phyloP scores from a whole-genome alignment of 1,140 invertebrate species.

The Ctenoplectra terminalis region DNA sequence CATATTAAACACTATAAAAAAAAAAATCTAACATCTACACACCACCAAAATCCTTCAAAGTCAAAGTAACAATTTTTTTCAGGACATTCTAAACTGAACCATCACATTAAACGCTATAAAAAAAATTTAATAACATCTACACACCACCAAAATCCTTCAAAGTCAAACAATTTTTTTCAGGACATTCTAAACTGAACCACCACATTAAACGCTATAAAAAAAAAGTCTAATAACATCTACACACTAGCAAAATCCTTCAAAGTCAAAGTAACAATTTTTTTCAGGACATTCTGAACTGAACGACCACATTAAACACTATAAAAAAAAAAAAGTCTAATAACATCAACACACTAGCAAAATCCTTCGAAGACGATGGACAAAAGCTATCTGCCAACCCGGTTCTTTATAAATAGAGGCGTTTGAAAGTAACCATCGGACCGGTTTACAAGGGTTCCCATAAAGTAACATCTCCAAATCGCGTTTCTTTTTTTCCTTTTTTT shows the following conservation, averaged over 20 bases:
- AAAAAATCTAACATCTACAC: neutral
- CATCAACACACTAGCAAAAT: constrained; percentile 1
- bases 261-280: neutral
- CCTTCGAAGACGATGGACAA: constrained; percentile 10
- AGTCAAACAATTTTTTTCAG: neutral
- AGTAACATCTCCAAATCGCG: neutral
- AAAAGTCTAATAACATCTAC: neutral
- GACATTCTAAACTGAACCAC: neutral
- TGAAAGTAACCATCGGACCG: constrained; percentile 24
- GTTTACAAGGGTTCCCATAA: constrained; percentile 14
- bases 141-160: neutral
- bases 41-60: neutral
- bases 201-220: neutral
- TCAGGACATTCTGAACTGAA: neutral
- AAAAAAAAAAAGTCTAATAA: neutral
- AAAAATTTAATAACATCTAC: neutral
- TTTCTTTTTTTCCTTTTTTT: neutral
- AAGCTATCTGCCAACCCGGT: neutral
- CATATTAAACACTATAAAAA: neutral
- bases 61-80: neutral
- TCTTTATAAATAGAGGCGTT: constrained; percentile 29
- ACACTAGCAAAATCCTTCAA: neutral
- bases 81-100: neutral
- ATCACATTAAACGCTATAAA: neutral
- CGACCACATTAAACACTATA: neutral